phyloP scores from a whole-genome alignment of 2,113 vertebrate genomes.

The Anthoscopus minutus region DNA sequence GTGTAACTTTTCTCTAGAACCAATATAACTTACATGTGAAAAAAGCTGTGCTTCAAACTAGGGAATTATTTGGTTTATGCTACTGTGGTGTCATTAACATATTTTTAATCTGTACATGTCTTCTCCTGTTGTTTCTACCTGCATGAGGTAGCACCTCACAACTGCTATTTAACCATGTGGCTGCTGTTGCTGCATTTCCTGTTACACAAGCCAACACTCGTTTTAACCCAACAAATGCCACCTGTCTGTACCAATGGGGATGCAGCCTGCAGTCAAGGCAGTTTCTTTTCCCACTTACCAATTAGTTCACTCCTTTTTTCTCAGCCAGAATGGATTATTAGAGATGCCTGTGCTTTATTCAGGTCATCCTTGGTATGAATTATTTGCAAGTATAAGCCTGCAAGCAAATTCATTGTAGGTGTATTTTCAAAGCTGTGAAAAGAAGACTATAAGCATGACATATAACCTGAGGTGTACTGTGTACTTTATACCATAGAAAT shows the following conservation, averaged over 20 bases:
- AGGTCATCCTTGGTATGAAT: neutral
- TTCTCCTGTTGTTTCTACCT: neutral
- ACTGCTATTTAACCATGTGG: neutral
- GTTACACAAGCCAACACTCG: neutral
- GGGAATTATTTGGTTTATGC: neutral
- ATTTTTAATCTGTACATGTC: neutral
- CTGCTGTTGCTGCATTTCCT: neutral
- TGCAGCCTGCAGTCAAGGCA: neutral
- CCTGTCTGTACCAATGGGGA: neutral
- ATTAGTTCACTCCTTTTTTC: neutral
- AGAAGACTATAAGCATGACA: neutral
- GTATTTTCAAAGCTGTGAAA: neutral
- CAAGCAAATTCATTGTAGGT: neutral
- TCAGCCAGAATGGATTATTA: neutral
- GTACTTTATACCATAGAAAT: neutral
- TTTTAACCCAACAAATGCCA: neutral
- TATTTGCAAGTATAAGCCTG: neutral
- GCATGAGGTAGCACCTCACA: neutral
- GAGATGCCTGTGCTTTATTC: neutral
- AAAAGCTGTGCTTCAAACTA: accelerated
- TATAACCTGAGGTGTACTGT: neutral
- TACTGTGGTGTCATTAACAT: neutral
- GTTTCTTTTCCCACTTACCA: neutral
- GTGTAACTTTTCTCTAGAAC: neutral
- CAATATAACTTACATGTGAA: neutral